These are phyloP conservation scores for Caenorhabditis doughertyi DNA, from an alignment of 2,888 invertebrate genomes.

Conservation along the genomic window DNA sequence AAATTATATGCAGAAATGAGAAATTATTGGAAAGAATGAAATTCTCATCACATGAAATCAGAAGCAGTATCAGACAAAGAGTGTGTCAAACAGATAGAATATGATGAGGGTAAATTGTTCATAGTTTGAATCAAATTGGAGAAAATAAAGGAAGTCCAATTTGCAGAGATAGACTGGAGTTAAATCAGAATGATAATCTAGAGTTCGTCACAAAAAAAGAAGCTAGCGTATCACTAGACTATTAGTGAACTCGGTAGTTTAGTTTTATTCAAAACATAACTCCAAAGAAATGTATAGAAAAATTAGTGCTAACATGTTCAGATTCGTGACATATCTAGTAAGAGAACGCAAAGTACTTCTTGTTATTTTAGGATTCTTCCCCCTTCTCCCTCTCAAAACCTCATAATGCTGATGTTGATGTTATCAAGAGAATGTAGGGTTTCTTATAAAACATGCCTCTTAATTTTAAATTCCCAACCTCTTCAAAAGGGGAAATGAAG, in stretches of 20 bases:
- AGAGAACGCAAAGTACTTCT: neutral
- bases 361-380: neutral
- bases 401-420: constrained; percentile 6
- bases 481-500: constrained; percentile 23
- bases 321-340: neutral
- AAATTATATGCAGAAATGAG: neutral
- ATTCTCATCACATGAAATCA: neutral
- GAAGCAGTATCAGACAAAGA: neutral
- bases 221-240: too few relatives aligned
- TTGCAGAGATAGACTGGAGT: neutral
- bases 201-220: too few relatives aligned
- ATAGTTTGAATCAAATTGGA: neutral
- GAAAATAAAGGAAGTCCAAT: neutral
- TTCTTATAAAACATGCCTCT: constrained; percentile 24
- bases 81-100: constrained; percentile 8
- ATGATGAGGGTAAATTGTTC: neutral
- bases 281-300: too few relatives aligned
- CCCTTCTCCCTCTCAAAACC: neutral
- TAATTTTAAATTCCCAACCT: constrained; percentile 29
- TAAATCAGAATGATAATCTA: too few relatives aligned
- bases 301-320: too few relatives aligned
- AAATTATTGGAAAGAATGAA: neutral
- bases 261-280: too few relatives aligned
- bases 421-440: neutral
- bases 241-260: too few relatives aligned